phyloP scores from a whole-genome alignment of 2,888 invertebrate species.

The Cerastis rubricosa region DNA sequence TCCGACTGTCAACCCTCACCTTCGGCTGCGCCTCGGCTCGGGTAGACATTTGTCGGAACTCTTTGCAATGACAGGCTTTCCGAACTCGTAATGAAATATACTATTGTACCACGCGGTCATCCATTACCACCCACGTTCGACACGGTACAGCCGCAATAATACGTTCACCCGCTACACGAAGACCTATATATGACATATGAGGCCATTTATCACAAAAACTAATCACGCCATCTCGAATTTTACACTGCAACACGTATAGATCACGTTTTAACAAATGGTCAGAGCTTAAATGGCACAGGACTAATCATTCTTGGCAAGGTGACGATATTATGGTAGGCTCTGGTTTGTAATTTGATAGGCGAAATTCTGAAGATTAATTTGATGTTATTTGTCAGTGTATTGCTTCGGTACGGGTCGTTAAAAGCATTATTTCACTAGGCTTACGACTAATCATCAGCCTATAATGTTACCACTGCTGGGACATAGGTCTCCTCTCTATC shows the following conservation, averaged over 20 bases:
- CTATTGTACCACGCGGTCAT: background rate
- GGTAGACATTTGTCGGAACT: no score
- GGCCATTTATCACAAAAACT: constrained; percentile 54
- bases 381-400: constrained; percentile 5
- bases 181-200: constrained; percentile 17
- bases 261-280: constrained; percentile 19
- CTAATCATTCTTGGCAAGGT: background rate
- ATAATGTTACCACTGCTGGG: no score
- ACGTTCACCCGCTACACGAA: constrained; percentile 20
- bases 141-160: constrained; percentile 19
- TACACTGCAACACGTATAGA: constrained; percentile 11
- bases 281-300: background rate
- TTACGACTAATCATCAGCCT: no score
- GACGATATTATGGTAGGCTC: constrained; percentile 5
- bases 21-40: no score
- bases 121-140: constrained; percentile 2
- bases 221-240: constrained; percentile 38
- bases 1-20: no score
- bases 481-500: no score
- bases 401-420: background rate
- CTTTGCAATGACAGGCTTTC: no score
- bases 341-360: constrained; percentile 1
- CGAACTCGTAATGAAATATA: no score
- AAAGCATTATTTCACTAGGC: background rate
- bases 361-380: constrained; percentile 7